phyloP scores from a whole-genome alignment of 1,140 invertebrate genomes.

The Belonocnema kinseyi region DNA sequence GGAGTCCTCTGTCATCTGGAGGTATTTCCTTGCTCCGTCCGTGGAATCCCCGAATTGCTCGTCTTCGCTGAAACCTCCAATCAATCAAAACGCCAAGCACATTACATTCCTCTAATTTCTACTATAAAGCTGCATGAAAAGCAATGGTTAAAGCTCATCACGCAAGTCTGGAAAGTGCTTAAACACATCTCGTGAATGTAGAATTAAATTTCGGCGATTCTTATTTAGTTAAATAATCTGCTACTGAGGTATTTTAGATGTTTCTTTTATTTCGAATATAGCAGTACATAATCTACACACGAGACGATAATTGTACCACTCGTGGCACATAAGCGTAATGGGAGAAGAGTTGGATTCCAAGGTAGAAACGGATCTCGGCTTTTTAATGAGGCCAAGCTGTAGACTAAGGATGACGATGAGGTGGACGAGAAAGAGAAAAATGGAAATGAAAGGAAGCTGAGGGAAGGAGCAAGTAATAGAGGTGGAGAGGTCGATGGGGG shows the following conservation, averaged over 20 bases:
- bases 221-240: no score
- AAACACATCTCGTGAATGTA: neutral
- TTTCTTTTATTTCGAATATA: no score
- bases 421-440: slow-evolving; percentile 42
- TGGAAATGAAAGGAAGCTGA: slow-evolving; percentile 33
- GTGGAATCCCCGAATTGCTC: slow-evolving; percentile 57
- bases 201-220: no score
- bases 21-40: slow-evolving; percentile 62
- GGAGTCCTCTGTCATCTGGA: slow-evolving; percentile 68
- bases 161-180: no score
- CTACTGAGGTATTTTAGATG: no score
- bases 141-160: neutral
- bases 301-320: no score
- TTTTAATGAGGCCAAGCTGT: neutral
- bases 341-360: no score
- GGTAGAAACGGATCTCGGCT: neutral
- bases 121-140: slow-evolving; percentile 1
- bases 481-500: slow-evolving; percentile 47
- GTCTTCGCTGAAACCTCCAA: slow-evolving; percentile 70
- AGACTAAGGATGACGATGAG: neutral
- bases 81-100: slow-evolving; percentile 47
- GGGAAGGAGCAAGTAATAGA: slow-evolving; percentile 17
- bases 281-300: no score
- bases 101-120: slow-evolving; percentile 26
- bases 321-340: no score